Base-by-base conservation (phyloP, 2,797 vertebrate species). In the Gymnocypris eckloni region DNA sequence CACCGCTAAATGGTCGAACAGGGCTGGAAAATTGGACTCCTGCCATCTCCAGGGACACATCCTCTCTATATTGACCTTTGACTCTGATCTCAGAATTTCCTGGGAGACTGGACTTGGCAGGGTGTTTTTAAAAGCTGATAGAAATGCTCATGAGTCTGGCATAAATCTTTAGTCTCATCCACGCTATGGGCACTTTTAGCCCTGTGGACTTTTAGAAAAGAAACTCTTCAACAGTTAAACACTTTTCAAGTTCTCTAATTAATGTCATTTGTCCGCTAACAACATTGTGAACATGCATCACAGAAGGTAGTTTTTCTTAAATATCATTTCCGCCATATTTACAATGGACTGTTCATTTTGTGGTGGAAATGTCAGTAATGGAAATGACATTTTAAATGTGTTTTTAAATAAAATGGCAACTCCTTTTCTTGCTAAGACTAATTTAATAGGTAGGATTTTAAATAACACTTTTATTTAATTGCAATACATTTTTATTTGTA, bases 1-100 rank as follows among this genome's bases (percentile, higher is more conserved):
- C 88, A 90, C 93, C 90, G 91, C 90, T 88, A 88, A 89, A 90
- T 91, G 91, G 89, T 28, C 90, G 90, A 94, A 83, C 76, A 41
- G 59, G 70, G 76, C 56, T 52, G 71, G 86, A 90, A 79, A 94
- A 92, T 88, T 88, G 91, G 90, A 88, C 76, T 85, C 56, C 82
- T 61, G 90, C 90, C 89, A 93, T 91, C 83, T 87, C 82, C 73
- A 83, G 76, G 69, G 76, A 67, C 83, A 50, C 82, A 41, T 92
- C 86, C 79, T 87, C 54, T 76, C 83, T 81, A 67, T 79, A 39
- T n/a, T 81, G 78, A 78, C 83, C 77, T 87, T 80, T 72, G 79
- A 85, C 88, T 80, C 64, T 61, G 48, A 80, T 81, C 52, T 73
- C 39, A 43, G 56, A 50, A 82, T 72, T 69, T 52, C 81, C 54